Evolutionary conservation across 2,113 vertebrate species (phyloP).

Genomic region (Osmerus eperlanus): DNA sequence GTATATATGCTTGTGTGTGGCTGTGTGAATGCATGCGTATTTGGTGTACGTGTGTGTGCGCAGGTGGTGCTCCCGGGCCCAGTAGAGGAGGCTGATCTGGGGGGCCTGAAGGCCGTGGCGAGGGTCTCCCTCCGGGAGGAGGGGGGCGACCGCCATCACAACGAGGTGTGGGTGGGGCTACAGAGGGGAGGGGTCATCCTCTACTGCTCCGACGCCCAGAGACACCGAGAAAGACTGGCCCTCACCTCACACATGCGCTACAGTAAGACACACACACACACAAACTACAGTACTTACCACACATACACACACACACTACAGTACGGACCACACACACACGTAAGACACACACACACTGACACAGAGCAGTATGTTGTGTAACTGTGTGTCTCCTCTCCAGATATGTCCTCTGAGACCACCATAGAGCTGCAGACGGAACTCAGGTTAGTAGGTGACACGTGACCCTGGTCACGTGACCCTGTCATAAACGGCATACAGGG

Average conservation of each 20-base stretch:
- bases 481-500: not conserved
- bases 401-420: slow-evolving; percentile 32
- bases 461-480: not conserved
- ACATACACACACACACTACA: not conserved
- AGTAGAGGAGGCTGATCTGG: slow-evolving; percentile 56
- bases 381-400: slow-evolving; percentile 3
- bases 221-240: slow-evolving; percentile 32
- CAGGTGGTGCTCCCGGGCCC: slow-evolving; percentile 67
- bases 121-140: slow-evolving; percentile 53
- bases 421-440: slow-evolving; percentile 29
- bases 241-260: slow-evolving; percentile 39
- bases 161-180: slow-evolving; percentile 62
- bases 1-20: not conserved
- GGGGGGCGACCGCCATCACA: slow-evolving; percentile 20
- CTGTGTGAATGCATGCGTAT: not conserved
- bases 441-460: slow-evolving; percentile 26
- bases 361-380: not conserved
- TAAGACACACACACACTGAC: not conserved
- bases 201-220: slow-evolving; percentile 35
- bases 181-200: slow-evolving; percentile 58
- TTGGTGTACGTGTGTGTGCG: no score
- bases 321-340: not conserved
- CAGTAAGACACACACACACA: slow-evolving; percentile 42
- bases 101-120: slow-evolving; percentile 55
- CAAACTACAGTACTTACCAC: not conserved